Percentiles rank a stretch among this genome's conserved stretches.
Conservation (phyloP, 2,113 vertebrate species). For the Sigmodon hispidus region DNA sequence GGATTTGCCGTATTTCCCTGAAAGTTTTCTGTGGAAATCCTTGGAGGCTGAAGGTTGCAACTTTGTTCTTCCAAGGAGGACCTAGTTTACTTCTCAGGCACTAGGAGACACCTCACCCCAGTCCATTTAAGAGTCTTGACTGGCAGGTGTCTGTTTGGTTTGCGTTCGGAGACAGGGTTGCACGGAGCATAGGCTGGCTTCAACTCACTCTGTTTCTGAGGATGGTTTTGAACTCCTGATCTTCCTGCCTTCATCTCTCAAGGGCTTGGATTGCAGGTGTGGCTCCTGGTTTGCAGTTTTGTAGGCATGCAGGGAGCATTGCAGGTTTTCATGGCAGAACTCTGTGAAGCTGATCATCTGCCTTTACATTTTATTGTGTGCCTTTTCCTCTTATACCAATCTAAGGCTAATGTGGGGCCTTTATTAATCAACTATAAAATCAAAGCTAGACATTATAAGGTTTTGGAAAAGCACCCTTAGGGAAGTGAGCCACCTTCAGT, state of each 20-base stretch:
- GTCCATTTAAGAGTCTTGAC: not conserved
- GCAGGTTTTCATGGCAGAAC: not conserved
- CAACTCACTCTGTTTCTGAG: not conserved
- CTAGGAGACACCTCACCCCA: not conserved
- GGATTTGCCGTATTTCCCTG: not conserved
- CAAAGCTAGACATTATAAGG: not conserved
- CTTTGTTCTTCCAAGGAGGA: not conserved
- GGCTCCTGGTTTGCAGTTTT: not conserved
- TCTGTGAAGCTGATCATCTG: not conserved
- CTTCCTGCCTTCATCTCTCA: not conserved
- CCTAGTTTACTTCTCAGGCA: not conserved
- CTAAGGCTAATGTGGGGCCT: not conserved
- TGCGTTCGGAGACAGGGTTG: not conserved
- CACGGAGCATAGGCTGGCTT: not conserved
- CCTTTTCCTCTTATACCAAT: not conserved
- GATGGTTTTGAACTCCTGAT: not conserved
- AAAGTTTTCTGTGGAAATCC: not conserved
- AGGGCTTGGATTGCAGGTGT: not conserved
- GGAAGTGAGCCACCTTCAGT: not conserved
- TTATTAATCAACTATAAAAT: not conserved
- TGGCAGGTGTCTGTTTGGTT: not conserved
- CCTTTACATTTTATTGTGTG: not conserved
- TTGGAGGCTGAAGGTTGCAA: not conserved
- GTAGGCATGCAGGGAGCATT: not conserved
- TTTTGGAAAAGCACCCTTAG: not conserved